These are phyloP conservation scores for Euphysa ruthae DNA, from an alignment of 30 jellyfish, hydroid and myxozoan genomes.

Conservation along the genomic window DNA sequence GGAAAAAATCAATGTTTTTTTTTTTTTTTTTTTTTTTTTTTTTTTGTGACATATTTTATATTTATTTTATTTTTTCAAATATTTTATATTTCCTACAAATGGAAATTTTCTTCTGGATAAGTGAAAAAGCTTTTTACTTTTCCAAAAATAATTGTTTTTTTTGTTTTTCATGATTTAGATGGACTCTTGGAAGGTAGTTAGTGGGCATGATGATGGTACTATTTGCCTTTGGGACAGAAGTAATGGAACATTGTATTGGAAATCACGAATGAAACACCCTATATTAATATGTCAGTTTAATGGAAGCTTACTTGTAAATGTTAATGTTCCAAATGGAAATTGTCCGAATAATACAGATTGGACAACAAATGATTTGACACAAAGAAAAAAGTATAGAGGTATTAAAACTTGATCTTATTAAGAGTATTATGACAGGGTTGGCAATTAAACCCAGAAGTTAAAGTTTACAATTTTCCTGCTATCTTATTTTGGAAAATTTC, in stretches of 20 bases:
- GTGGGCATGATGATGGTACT: constrained; percentile 50
- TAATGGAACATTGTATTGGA: constrained; percentile 33
- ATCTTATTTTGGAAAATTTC: no score
- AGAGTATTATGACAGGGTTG: no score
- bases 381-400: constrained; percentile 58
- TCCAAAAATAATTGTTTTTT: background rate
- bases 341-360: constrained; percentile 46
- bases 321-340: constrained; percentile 35
- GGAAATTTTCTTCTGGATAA: no score
- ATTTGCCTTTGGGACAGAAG: constrained; percentile 65
- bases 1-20: no score
- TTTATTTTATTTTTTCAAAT: background rate
- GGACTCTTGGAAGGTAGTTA: constrained; percentile 59
- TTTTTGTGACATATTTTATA: background rate
- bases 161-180: constrained; percentile 22
- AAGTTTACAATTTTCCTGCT: no score
- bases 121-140: no score
- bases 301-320: constrained; percentile 38
- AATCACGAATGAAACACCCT: constrained; percentile 46
- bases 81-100: no score
- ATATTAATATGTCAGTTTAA: constrained; percentile 34
- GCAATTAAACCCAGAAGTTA: no score
- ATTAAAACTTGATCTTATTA: no score
- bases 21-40: no score
- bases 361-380: constrained; percentile 67